These are phyloP conservation scores for Chaenogobius annularis DNA, from an alignment of 2,113 vertebrate species.

Conservation along the genomic window DNA sequence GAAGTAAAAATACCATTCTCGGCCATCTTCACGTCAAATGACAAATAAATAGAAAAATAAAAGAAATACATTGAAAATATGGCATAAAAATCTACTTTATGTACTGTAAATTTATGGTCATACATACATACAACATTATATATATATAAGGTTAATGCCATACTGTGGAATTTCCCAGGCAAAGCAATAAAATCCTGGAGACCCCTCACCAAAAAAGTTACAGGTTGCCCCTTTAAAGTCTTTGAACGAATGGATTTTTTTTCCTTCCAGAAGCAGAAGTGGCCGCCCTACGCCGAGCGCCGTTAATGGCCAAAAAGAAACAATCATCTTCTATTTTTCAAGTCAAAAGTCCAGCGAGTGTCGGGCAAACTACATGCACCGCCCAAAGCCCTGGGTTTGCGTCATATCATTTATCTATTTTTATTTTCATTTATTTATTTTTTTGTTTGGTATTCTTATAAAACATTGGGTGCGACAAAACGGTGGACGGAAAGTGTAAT, in stretches of 20 bases:
- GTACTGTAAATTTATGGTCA: too few relatives aligned
- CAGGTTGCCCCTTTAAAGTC: background rate
- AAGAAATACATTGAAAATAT: background rate
- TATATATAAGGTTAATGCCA: too few relatives aligned
- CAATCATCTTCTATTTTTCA: slow-evolving; percentile 18
- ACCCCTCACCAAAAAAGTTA: background rate
- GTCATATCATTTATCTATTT: slow-evolving; percentile 32
- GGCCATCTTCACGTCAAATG: background rate
- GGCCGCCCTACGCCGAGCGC: background rate
- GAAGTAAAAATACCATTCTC: background rate
- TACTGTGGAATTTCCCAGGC: too few relatives aligned
- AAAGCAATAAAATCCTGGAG: background rate
- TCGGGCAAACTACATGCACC: slow-evolving; percentile 71
- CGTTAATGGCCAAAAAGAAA: slow-evolving; percentile 50
- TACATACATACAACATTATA: too few relatives aligned
- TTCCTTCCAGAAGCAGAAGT: background rate
- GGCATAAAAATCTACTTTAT: too few relatives aligned
- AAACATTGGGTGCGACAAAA: slow-evolving; percentile 46
- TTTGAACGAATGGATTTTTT: background rate
- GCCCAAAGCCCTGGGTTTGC: slow-evolving; percentile 49
- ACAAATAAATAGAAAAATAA: background rate
- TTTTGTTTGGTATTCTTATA: slow-evolving; percentile 20
- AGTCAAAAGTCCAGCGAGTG: slow-evolving; percentile 42
- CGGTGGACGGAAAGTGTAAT: slow-evolving; percentile 32
- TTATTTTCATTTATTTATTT: too few relatives aligned